Percentiles rank a stretch among this genome's conserved stretches.
Conservation (phyloP, 2,888 invertebrate genomes). For the Cerastis rubricosa region DNA sequence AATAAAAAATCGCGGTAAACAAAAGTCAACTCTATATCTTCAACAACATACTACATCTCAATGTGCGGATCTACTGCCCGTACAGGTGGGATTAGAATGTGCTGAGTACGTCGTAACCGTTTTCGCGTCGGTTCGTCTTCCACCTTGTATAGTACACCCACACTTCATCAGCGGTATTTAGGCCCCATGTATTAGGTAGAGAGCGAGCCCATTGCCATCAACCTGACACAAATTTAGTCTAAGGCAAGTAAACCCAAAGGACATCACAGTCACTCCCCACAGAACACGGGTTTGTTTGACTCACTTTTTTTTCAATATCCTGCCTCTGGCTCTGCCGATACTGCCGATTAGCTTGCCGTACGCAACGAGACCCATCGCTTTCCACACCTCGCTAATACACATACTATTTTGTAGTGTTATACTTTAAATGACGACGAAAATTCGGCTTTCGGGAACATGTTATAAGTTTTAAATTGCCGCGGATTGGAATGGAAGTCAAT, state of each 20-base stretch:
- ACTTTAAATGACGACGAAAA: conserved; percentile 23
- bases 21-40: too few relatives aligned
- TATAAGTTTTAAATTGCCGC: background rate
- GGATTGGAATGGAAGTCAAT: background rate
- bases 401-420: conserved; percentile 41
- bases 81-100: too few relatives aligned
- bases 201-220: background rate
- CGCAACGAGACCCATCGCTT: conserved; percentile 78
- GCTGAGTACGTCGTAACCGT: too few relatives aligned
- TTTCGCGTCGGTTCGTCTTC: too few relatives aligned
- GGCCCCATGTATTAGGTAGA: too few relatives aligned
- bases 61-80: too few relatives aligned
- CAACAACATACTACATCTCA: too few relatives aligned
- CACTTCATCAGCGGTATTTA: background rate
- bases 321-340: conserved; percentile 85
- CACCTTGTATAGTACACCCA: background rate
- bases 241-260: background rate
- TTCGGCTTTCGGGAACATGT: conserved; percentile 17
- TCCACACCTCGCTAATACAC: conserved; percentile 76
- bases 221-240: background rate
- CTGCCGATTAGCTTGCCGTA: conserved; percentile 84
- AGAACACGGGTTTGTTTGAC: conserved; percentile 53
- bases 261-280: conserved; percentile 49
- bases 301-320: conserved; percentile 88
- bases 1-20: too few relatives aligned